Evolutionary conservation across 2,797 vertebrate species (phyloP), one percentile per base, ranked within the genome.

Genomic region (Amphiprion clarkii): DNA sequence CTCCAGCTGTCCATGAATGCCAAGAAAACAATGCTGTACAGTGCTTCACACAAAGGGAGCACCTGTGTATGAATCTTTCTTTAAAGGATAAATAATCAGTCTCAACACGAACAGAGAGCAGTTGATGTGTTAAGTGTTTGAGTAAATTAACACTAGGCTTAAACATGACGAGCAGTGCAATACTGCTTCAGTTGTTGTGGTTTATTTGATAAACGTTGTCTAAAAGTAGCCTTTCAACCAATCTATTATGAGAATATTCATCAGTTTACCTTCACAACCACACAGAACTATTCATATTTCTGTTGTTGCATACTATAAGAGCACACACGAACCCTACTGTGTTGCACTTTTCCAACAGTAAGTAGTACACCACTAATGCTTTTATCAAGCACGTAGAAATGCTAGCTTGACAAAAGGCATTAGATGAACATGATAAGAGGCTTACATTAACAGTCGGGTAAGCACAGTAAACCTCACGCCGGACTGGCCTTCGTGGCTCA

Each of bases 381-480:
- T 74, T 72, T 76, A 55, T 74, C 21, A 55, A 72, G 62, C 36
- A 62, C 42, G 65, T 17, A 27, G 40, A 82, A 76, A 52, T 59
- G 62, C 62, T 62, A 27, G 33, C 57, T 71, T 62, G 36, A 85
- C 65, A 77, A 85, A 85, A 66, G 73, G 65, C 25, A 69, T 33
- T 62, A 75, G 58, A 59, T 59, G 25, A 75, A 61, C 55, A 25
- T 52, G 69, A 76, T 80, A 82, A 89, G 76, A 67, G 68, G 87
- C 60, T 85, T 85, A 76, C 27, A 60, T 42, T 60, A 63, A 67
- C 53, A 54, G 31, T 51, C 29, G 42, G 58, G 74, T 59, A 65
- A 81, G 74, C 58, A 66, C 59, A 79, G 73, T 36, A 58, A 51
- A 33, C 74, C 46, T 79, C 53, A 52, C 44, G 49, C 59, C 42